Evolutionary conservation across 92 coral and sea anemone genomes (phyloP).

Genomic region (Palythoa grandis): DNA sequence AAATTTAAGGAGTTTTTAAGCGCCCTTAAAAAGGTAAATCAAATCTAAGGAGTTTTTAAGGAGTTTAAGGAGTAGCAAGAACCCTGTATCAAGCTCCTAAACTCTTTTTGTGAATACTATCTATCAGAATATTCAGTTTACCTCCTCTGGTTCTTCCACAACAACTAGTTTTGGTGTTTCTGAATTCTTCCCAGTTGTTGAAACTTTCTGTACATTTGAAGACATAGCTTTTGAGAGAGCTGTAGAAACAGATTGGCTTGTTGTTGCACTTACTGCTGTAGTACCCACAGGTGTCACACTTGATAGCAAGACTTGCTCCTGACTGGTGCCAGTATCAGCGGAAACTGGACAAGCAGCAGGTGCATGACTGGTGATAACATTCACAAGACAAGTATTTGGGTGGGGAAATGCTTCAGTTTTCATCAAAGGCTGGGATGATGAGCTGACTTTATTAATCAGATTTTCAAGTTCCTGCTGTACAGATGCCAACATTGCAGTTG

Average conservation of each 20-base stretch:
- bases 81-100: too few relatives aligned
- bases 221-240: background rate
- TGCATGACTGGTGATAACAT: background rate
- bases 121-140: constrained; percentile 4
- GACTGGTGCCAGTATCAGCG: constrained; percentile 7
- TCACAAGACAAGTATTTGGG: constrained; percentile 1
- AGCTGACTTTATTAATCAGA: constrained; percentile 25
- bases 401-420: background rate
- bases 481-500: constrained; percentile 35
- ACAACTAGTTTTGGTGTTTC: constrained; percentile 84
- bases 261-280: background rate
- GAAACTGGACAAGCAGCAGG: constrained; percentile 30
- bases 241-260: background rate
- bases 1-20: too few relatives aligned
- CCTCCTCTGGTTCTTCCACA: constrained; percentile 98
- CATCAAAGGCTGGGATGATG: background rate
- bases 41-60: too few relatives aligned
- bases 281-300: background rate
- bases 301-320: background rate
- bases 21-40: too few relatives aligned
- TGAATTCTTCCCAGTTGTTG: background rate
- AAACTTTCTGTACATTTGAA: background rate
- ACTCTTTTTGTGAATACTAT: too few relatives aligned
- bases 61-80: too few relatives aligned
- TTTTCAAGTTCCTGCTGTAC: constrained; percentile 43